Percentiles rank a stretch among this genome's conserved stretches.
phyloP scores from a whole-genome alignment of 2,113 vertebrate species.

The Cyanistes caeruleus region DNA sequence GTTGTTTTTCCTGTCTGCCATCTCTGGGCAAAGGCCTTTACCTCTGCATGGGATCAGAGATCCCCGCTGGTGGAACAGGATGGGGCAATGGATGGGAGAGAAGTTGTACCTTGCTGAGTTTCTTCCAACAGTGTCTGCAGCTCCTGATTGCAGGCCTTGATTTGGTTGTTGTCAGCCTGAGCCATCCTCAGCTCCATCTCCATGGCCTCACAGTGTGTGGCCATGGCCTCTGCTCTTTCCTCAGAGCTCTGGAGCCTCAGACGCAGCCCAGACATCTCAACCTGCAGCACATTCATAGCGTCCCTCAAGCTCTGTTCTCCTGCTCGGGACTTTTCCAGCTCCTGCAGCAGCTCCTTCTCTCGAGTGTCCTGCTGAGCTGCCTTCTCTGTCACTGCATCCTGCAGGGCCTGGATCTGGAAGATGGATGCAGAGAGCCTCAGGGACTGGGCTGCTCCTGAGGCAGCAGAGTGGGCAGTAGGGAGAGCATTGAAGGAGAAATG shows the following conservation, averaged over 20 bases:
- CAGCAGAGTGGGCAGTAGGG: neutral
- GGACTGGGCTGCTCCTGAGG: neutral
- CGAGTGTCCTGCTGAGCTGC: conserved; percentile 9
- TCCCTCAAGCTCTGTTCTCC: neutral
- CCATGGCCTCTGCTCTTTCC: too few species aligned
- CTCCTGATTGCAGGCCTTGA: too few species aligned
- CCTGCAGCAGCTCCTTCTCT: conserved; percentile 27
- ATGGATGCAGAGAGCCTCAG: neutral
- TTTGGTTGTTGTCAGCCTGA: too few species aligned
- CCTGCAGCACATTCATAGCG: neutral
- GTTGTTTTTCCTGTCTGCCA: neutral
- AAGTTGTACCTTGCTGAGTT: neutral
- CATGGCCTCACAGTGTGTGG: too few species aligned
- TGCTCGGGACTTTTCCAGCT: neutral
- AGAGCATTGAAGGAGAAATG: neutral
- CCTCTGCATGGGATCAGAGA: neutral
- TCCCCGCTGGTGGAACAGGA: accelerated
- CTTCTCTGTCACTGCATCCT: conserved; percentile 40
- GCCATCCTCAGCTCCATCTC: too few species aligned
- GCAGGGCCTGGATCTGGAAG: conserved; percentile 49
- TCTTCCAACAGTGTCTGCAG: conserved; percentile 63
- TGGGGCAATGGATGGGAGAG: neutral
- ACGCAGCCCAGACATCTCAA: conserved; percentile 17
- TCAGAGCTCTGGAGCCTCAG: too few species aligned
- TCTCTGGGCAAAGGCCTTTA: neutral